phyloP scores from a whole-genome alignment of 1,140 invertebrate genomes.

The Leptinotarsa undecemlineata region DNA sequence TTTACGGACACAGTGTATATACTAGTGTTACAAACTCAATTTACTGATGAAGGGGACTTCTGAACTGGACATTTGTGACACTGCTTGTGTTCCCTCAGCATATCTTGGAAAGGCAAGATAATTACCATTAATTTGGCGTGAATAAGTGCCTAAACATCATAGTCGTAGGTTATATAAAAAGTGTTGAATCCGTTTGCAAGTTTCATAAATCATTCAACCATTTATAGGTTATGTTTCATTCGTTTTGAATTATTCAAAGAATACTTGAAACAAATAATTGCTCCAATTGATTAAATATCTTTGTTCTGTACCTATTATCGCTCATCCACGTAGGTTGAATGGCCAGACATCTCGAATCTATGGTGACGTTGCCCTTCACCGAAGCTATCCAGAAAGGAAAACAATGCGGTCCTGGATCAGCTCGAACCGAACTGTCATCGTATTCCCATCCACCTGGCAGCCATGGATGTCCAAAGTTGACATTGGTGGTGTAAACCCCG shows the following conservation, averaged over 20 bases:
- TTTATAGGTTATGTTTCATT: no score
- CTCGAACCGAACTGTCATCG: conserved; percentile 31
- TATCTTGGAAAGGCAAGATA: no score
- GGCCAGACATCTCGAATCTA: conserved; percentile 63
- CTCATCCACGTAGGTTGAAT: conserved; percentile 72
- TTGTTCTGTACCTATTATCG: conserved; percentile 60
- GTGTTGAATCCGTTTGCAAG: no score
- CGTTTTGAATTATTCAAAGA: background rate
- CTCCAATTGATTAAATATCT: conserved; percentile 4
- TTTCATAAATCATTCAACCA: no score
- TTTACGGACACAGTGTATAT: no score
- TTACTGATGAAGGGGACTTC: no score
- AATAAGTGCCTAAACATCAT: no score
- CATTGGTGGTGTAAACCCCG: conserved; percentile 47
- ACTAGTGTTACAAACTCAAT: no score
- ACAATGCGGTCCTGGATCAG: conserved; percentile 52
- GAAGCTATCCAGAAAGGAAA: conserved; percentile 62
- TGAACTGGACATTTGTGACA: no score
- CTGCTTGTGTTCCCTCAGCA: no score
- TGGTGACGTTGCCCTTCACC: conserved; percentile 56
- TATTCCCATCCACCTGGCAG: conserved; percentile 51
- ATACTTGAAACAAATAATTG: background rate
- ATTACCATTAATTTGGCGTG: no score
- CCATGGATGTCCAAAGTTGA: conserved; percentile 46
- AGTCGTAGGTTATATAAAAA: no score